Percentiles rank a stretch among this genome's conserved stretches.
Conservation (phyloP, 1,140 invertebrate genomes). For the Tachypleus tridentatus region DNA sequence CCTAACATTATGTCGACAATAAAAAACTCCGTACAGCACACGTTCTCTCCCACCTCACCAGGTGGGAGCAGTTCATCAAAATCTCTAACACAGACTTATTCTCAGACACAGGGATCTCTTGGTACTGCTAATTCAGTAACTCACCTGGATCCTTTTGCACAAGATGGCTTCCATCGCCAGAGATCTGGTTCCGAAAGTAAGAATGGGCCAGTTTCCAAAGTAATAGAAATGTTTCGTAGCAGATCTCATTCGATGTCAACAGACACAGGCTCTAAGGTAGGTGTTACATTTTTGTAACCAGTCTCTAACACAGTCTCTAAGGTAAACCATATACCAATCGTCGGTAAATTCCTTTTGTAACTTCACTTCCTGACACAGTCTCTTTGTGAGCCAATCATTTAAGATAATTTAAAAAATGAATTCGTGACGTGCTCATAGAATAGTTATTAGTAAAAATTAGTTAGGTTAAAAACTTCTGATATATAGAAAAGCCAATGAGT, state of each 20-base stretch:
- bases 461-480: too few species aligned
- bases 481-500: too few species aligned
- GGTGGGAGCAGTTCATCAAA: conserved; percentile 29
- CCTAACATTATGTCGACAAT: conserved; percentile 60
- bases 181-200: conserved; percentile 41
- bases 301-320: too few species aligned
- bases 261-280: conserved; percentile 55
- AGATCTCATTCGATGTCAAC: conserved; percentile 49
- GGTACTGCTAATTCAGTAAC: conserved; percentile 1
- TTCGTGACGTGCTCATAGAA: too few species aligned
- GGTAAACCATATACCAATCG: too few species aligned
- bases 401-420: too few species aligned
- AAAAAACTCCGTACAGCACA: conserved; percentile 44
- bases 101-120: conserved; percentile 2
- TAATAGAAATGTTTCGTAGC: conserved; percentile 77
- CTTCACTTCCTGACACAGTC: too few species aligned
- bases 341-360: too few species aligned
- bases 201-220: conserved; percentile 43
- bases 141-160: conserved; percentile 9
- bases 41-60: too few species aligned
- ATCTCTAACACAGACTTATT: not conserved
- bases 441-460: too few species aligned
- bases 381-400: too few species aligned
- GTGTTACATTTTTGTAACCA: conserved; percentile 29
- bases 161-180: conserved; percentile 28